Conservation (phyloP, 2,113 vertebrate genomes). For the Strix aluco region DNA sequence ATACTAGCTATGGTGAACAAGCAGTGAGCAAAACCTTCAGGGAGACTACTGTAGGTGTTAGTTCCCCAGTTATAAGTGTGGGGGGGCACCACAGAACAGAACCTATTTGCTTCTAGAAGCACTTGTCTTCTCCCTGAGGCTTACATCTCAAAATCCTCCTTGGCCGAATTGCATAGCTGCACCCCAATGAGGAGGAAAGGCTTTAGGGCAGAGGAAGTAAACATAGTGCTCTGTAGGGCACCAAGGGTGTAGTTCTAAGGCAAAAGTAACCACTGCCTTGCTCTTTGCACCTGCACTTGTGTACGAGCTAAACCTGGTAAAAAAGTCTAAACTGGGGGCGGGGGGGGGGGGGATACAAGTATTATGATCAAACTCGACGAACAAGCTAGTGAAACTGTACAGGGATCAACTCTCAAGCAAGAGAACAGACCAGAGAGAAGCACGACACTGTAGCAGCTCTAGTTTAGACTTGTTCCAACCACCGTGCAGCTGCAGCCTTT, state of each 20-base stretch:
- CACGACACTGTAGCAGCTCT: accelerated
- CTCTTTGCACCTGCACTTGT: not conserved
- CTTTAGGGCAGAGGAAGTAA: not conserved
- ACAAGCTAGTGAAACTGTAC: not conserved
- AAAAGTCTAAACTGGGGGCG: accelerated
- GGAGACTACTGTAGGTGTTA: not conserved
- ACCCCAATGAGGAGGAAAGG: not conserved
- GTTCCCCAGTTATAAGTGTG: not conserved
- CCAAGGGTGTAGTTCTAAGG: not conserved
- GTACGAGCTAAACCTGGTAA: not conserved
- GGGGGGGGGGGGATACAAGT: accelerated
- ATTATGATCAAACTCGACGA: accelerated
- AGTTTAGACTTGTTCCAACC: not conserved
- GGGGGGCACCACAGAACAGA: not conserved
- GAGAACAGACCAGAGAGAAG: not conserved
- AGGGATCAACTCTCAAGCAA: not conserved
- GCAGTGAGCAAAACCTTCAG: not conserved
- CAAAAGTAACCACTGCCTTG: not conserved
- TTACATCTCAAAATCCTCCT: not conserved
- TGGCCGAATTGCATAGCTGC: not conserved
- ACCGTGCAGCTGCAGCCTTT: not conserved
- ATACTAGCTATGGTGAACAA: not conserved
- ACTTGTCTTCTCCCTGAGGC: not conserved
- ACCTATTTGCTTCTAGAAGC: not conserved
- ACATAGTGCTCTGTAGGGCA: accelerated